These are phyloP conservation scores for Trichacis sp. DNA, from an alignment of 2,888 invertebrate species.

Conservation along the genomic window DNA sequence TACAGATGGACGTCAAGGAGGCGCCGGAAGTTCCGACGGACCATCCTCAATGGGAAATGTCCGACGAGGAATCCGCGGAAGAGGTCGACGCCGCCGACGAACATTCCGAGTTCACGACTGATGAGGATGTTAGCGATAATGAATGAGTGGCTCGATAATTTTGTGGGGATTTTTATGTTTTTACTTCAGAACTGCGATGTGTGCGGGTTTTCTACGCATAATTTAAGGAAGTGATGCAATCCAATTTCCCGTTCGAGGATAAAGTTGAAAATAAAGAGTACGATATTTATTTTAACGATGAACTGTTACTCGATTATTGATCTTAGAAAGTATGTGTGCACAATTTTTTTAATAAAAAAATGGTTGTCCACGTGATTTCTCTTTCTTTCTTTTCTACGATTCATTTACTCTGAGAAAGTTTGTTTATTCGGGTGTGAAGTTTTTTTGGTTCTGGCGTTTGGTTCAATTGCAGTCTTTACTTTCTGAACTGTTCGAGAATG, in stretches of 20 bases:
- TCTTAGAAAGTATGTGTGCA: constrained; percentile 61
- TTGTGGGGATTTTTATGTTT: constrained; percentile 32
- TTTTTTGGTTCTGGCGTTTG: constrained; percentile 21
- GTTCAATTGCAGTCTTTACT: neutral
- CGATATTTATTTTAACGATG: constrained; percentile 65
- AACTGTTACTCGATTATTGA: constrained; percentile 65
- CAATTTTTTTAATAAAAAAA: constrained; percentile 62
- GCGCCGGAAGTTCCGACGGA: constrained; percentile 91
- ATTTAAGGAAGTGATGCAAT: constrained; percentile 52
- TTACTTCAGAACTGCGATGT: constrained; percentile 40
- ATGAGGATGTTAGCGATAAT: constrained; percentile 76
- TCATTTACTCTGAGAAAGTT: constrained; percentile 16
- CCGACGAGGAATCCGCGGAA: constrained; percentile 89
- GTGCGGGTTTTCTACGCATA: constrained; percentile 46
- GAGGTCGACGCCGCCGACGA: constrained; percentile 75
- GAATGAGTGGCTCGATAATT: constrained; percentile 52
- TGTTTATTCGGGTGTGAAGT: constrained; percentile 17
- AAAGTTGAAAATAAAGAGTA: constrained; percentile 56
- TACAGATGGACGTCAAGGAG: constrained; percentile 92
- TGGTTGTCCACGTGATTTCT: constrained; percentile 53
- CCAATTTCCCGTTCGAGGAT: constrained; percentile 47
- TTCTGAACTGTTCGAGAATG: neutral
- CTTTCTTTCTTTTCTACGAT: constrained; percentile 8
- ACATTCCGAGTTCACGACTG: constrained; percentile 77
- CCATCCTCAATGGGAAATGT: constrained; percentile 98